These are phyloP conservation scores for Decapterus maruadsi DNA, from an alignment of 2,797 vertebrate species.

Conservation along the genomic window DNA sequence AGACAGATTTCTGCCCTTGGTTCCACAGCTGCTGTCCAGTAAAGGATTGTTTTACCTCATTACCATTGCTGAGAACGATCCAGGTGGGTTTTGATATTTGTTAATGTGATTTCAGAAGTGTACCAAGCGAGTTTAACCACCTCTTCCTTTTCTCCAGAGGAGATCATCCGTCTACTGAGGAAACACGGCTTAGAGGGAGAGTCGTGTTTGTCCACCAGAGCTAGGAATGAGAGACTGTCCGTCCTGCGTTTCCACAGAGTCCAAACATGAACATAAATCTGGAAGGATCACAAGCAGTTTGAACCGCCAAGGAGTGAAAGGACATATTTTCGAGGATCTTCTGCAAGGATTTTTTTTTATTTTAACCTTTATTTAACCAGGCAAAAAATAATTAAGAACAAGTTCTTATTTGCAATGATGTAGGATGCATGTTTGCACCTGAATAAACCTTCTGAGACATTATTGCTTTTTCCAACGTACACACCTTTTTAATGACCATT, in stretches of 20 bases:
- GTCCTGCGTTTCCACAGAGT: slow-evolving; percentile 88
- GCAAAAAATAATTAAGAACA: no score
- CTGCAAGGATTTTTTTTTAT: no score
- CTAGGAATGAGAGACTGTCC: slow-evolving; percentile 88
- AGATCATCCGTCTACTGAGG: slow-evolving; percentile 87
- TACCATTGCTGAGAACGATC: slow-evolving; percentile 91
- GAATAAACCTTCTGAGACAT: no score
- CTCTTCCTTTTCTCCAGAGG: slow-evolving; percentile 80
- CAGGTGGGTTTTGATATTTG: slow-evolving; percentile 82
- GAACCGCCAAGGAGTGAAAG: no score
- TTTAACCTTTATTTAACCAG: no score
- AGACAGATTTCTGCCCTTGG: slow-evolving; percentile 91
- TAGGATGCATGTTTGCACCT: no score
- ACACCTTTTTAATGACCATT: slow-evolving; percentile 43
- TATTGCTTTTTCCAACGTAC: no score
- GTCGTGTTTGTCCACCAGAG: slow-evolving; percentile 84
- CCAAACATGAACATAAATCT: slow-evolving; percentile 15
- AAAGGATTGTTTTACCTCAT: slow-evolving; percentile 93
- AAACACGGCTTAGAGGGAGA: slow-evolving; percentile 84
- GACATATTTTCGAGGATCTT: no score
- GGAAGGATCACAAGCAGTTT: neutral
- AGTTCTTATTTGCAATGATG: no score
- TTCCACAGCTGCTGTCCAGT: slow-evolving; percentile 89
- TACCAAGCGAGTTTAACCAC: no score
- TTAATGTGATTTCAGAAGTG: no score